Percentiles rank a stretch among this genome's conserved stretches.
Conservation (phyloP, 2,797 vertebrate genomes). For the Sarcoramphus papa region DNA sequence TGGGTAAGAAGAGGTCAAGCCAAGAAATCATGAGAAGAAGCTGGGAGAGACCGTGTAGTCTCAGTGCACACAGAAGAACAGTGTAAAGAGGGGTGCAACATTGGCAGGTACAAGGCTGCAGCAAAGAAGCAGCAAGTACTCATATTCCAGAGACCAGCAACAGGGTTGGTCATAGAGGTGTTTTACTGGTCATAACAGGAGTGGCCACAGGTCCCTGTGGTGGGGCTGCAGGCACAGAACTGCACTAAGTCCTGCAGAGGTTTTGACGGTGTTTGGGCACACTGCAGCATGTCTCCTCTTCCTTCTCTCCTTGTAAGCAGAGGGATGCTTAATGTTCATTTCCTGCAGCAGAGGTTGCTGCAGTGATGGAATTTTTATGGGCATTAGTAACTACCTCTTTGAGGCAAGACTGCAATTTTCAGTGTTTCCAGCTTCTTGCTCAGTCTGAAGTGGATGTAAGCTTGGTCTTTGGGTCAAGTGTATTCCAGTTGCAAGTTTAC, state of each 20-base stretch:
- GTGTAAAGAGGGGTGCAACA: neutral
- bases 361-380: neutral
- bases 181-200: neutral
- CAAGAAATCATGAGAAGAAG: neutral
- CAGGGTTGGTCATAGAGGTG: neutral
- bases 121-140: neutral
- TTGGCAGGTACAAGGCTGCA: neutral
- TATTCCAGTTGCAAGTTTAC: neutral
- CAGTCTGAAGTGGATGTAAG: neutral
- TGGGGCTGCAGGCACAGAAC: too few species aligned
- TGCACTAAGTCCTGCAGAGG: neutral
- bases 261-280: neutral
- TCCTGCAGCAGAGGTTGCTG: neutral
- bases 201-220: rapidly evolving
- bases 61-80: neutral
- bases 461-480: neutral
- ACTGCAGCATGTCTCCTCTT: neutral
- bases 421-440: neutral
- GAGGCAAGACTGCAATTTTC: neutral
- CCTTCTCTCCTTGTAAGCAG: neutral
- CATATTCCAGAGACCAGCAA: neutral
- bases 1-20: neutral
- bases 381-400: neutral
- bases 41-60: neutral
- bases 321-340: neutral